Evolutionary conservation across 2,113 vertebrate genomes (phyloP).

Genomic region (Hippocampus guttulatus): DNA sequence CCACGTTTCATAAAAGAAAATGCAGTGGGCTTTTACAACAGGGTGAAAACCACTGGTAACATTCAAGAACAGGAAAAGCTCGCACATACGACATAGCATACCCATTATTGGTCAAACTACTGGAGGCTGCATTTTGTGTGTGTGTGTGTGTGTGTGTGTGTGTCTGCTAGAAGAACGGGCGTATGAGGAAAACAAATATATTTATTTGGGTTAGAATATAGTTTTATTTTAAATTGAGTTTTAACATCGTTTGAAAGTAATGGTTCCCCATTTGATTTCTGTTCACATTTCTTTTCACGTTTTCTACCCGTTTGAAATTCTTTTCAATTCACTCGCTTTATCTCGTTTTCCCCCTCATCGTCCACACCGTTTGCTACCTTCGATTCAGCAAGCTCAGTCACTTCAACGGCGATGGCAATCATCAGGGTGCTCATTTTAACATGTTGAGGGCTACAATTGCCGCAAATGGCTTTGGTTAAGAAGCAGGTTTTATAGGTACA

Average conservation of each 20-base stretch:
- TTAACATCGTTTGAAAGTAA: not conserved
- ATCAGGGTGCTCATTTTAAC: conserved; percentile 65
- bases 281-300: not conserved
- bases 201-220: too few relatives aligned
- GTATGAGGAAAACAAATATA: too few relatives aligned
- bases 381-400: conserved; percentile 60
- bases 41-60: too few relatives aligned
- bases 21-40: too few relatives aligned
- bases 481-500: conserved; percentile 53
- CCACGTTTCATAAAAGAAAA: too few relatives aligned
- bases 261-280: not conserved
- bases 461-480: conserved; percentile 47
- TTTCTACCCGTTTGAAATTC: not conserved
- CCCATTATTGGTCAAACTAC: too few relatives aligned
- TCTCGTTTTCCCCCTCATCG: conserved; percentile 51
- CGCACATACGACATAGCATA: too few relatives aligned
- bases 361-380: conserved; percentile 35
- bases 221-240: too few relatives aligned
- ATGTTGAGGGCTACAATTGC: conserved; percentile 40
- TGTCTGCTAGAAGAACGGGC: not conserved
- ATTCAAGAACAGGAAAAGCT: too few relatives aligned
- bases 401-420: conserved; percentile 61
- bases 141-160: too few relatives aligned
- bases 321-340: conserved; percentile 52
- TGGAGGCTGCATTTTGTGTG: too few relatives aligned